Conservation (phyloP, 35 echinoderm and acorn worm species). For the Lytechinus variegatus region DNA sequence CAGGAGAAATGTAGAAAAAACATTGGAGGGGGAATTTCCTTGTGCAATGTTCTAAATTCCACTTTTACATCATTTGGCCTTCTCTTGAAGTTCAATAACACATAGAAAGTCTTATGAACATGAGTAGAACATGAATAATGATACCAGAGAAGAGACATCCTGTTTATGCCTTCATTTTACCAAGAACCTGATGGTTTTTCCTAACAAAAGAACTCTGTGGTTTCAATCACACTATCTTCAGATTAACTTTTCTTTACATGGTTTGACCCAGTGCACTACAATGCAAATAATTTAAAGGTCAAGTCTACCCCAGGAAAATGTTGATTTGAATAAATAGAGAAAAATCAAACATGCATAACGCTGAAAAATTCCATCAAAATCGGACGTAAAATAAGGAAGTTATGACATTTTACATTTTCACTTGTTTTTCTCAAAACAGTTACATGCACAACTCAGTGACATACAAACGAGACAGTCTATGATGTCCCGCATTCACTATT, state of each 20-base stretch:
- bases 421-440: too few relatives aligned
- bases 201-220: not conserved
- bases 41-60: not conserved
- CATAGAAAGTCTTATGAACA: not conserved
- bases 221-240: not conserved
- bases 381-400: too few relatives aligned
- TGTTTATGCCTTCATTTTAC: not conserved
- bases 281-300: not conserved
- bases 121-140: not conserved
- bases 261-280: not conserved
- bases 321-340: not conserved
- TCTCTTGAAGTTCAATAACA: not conserved
- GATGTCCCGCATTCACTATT: too few relatives aligned
- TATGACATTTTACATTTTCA: too few relatives aligned
- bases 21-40: not conserved
- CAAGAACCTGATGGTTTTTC: not conserved
- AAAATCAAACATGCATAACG: not conserved
- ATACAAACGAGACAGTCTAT: too few relatives aligned
- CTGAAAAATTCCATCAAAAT: too few relatives aligned
- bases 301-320: not conserved
- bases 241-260: not conserved
- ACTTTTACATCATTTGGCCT: not conserved
- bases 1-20: not conserved
- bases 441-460: too few relatives aligned
- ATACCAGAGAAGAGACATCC: not conserved